Conservation (phyloP, 2,888 invertebrate species). For the Panorpa germanica region DNA sequence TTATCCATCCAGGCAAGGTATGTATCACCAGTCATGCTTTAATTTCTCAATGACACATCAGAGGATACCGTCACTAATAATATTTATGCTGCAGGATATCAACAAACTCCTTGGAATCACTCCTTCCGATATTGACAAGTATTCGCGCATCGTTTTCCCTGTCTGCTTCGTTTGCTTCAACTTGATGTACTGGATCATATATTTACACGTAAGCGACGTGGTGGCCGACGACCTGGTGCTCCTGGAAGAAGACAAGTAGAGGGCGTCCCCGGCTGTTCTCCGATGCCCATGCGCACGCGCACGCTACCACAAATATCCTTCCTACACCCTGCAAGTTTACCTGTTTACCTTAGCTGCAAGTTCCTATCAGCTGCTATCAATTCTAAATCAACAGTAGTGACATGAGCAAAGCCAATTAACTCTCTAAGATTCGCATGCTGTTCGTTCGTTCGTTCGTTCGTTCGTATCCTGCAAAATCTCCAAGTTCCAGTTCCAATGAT, state of each 20-base stretch:
- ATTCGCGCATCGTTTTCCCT: slow-evolving; percentile 94
- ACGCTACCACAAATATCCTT: background rate
- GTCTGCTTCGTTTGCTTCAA: slow-evolving; percentile 98
- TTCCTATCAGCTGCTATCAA: background rate
- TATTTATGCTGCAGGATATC: slow-evolving; percentile 40
- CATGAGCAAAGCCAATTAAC: no score
- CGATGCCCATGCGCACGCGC: slow-evolving; percentile 5
- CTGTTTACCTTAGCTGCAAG: background rate
- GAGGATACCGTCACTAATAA: no score
- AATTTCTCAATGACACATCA: no score
- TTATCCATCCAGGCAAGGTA: slow-evolving; percentile 72
- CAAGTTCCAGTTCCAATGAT: no score
- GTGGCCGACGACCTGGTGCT: slow-evolving; percentile 85
- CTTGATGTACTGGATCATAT: slow-evolving; percentile 96
- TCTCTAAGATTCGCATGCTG: no score
- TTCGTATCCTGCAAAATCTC: no score
- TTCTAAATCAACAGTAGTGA: background rate
- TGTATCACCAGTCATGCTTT: slow-evolving; percentile 12
- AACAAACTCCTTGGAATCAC: slow-evolving; percentile 83
- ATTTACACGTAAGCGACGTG: slow-evolving; percentile 89
- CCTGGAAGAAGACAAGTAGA: slow-evolving; percentile 49
- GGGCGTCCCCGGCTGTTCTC: slow-evolving; percentile 15
- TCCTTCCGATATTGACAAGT: slow-evolving; percentile 97
- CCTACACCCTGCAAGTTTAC: background rate
- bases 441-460: no score